These are phyloP conservation scores for Venusia cambrica DNA, from an alignment of 2,888 invertebrate genomes.

Conservation along the genomic window DNA sequence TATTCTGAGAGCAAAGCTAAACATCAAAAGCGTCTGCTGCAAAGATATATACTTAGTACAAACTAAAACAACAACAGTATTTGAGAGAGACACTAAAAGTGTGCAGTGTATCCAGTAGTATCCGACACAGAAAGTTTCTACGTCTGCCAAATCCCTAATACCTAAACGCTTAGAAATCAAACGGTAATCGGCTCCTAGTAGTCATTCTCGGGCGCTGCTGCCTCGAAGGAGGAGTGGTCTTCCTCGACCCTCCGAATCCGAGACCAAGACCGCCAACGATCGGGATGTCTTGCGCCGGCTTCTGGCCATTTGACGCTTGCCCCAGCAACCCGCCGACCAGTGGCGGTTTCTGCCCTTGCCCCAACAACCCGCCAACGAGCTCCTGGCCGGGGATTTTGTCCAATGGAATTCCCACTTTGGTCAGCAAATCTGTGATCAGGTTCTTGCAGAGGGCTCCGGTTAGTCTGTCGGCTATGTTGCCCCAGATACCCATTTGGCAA, in stretches of 20 bases:
- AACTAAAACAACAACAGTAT: too few relatives aligned
- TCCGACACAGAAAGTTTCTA: too few relatives aligned
- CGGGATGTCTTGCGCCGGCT: conserved; percentile 7
- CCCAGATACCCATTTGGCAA: conserved; percentile 87
- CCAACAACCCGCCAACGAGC: conserved; percentile 2
- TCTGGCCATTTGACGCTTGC: neutral
- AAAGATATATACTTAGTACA: too few relatives aligned
- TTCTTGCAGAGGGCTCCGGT: conserved; percentile 78
- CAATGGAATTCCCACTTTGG: conserved; percentile 6
- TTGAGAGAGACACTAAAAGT: too few relatives aligned
- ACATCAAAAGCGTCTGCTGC: too few relatives aligned
- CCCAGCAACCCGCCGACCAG: conserved; percentile 16
- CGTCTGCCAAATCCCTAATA: too few relatives aligned
- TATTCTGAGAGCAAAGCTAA: too few relatives aligned
- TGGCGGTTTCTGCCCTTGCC: conserved; percentile 8
- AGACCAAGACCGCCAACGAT: conserved; percentile 22
- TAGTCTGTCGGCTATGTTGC: conserved; percentile 80
- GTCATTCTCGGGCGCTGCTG: conserved; percentile 20
- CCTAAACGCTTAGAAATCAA: conserved; percentile 32
- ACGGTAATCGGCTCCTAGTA: conserved; percentile 29
- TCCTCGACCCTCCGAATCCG: conserved; percentile 9
- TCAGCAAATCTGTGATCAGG: conserved; percentile 49
- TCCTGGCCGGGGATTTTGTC: conserved; percentile 7
- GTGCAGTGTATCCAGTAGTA: too few relatives aligned
- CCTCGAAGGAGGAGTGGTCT: conserved; percentile 6